phyloP scores from a whole-genome alignment of 2,113 vertebrate species.

The Marmota flaviventris region DNA sequence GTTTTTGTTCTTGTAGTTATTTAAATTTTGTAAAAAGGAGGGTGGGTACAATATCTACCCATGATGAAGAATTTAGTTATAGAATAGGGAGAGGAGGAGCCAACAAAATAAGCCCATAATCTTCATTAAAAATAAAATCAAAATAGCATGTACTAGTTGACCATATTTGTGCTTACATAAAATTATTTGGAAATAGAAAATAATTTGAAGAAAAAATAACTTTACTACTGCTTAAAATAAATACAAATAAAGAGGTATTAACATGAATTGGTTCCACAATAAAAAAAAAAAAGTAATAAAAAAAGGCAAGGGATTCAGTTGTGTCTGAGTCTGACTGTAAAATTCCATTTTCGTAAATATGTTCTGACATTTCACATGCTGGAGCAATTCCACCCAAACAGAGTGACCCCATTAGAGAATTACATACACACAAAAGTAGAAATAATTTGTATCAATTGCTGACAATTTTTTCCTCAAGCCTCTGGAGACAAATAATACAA shows the following conservation, averaged over 20 bases:
- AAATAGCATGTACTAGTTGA: neutral
- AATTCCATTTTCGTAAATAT: neutral
- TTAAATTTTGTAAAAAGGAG: neutral
- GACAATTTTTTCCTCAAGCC: neutral
- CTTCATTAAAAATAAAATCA: neutral
- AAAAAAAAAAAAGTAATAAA: neutral
- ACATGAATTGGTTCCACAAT: neutral
- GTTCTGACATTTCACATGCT: constrained; percentile 25
- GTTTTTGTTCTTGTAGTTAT: neutral
- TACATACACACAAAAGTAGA: neutral
- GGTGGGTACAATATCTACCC: neutral
- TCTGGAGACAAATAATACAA: neutral
- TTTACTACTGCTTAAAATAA: neutral
- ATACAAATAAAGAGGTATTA: neutral
- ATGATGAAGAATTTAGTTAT: neutral
- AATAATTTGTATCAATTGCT: neutral
- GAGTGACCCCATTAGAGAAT: neutral
- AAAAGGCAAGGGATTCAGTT: neutral
- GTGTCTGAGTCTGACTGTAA: neutral
- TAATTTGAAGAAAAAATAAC: neutral
- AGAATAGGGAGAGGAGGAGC: fast-evolving
- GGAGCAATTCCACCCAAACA: constrained; percentile 6
- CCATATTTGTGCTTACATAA: neutral
- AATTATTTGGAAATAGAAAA: neutral
- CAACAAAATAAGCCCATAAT: neutral